Evolutionary conservation across 1,140 invertebrate species (phyloP).

Genomic region (Caerostris extrusa): DNA sequence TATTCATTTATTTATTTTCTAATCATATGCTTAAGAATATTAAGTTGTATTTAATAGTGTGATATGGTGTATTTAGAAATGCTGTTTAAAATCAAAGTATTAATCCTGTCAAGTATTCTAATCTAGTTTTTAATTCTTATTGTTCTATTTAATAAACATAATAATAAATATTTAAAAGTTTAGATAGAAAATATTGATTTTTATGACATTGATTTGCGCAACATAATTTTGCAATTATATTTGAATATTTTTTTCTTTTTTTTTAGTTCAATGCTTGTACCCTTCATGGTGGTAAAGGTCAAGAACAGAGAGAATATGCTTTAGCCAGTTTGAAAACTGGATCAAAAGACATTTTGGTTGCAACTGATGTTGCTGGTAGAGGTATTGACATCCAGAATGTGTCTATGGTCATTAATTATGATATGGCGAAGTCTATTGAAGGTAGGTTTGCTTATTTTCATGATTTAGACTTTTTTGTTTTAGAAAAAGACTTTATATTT

Average conservation of each 20-base stretch:
- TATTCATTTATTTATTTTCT: too few relatives aligned
- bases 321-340: slow-evolving; percentile 96
- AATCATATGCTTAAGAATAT: too few relatives aligned
- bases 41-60: too few relatives aligned
- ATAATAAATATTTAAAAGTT: too few relatives aligned
- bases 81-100: too few relatives aligned
- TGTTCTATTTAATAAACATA: too few relatives aligned
- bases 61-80: too few relatives aligned
- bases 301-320: slow-evolving; percentile 99
- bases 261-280: slow-evolving; percentile 94
- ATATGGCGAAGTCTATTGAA: slow-evolving; percentile 99
- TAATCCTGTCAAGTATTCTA: too few relatives aligned
- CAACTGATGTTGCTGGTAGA: slow-evolving; percentile 99
- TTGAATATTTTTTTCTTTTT: background rate
- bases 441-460: slow-evolving; percentile 82
- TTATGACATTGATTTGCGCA: background rate
- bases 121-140: too few relatives aligned
- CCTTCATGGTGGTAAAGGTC: slow-evolving; percentile 99
- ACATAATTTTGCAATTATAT: background rate
- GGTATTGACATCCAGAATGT: slow-evolving; percentile 99
- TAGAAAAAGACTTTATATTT: too few relatives aligned
- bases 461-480: background rate
- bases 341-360: slow-evolving; percentile 98
- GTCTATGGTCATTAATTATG: slow-evolving; percentile 99
- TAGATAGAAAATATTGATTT: background rate